Conservation (phyloP, 1,140 invertebrate species). For the Halotydeus destructor region DNA sequence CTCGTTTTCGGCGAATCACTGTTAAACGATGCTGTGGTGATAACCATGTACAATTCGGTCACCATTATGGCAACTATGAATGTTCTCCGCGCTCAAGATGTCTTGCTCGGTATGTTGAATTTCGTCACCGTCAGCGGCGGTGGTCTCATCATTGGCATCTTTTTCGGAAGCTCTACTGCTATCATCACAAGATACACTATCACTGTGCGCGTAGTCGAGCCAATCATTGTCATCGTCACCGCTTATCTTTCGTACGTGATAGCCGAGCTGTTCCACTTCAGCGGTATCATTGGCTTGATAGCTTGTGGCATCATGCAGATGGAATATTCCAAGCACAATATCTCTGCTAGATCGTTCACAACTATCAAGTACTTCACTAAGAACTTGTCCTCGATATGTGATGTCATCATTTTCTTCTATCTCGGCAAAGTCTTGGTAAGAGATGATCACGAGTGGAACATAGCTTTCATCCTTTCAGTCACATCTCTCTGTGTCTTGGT, state of each 20-base stretch:
- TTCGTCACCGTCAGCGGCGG: constrained; percentile 27
- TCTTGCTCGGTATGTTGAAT: constrained; percentile 34
- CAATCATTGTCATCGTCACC: constrained; percentile 34
- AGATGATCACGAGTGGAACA: constrained; percentile 32
- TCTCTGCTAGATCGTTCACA: constrained; percentile 36
- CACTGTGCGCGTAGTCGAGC: constrained; percentile 32
- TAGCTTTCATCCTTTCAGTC: constrained; percentile 33
- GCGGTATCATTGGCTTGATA: constrained; percentile 32
- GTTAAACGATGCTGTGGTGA: constrained; percentile 37
- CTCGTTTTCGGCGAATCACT: constrained; percentile 42
- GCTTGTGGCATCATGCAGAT: constrained; percentile 27
- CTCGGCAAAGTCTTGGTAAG: constrained; percentile 36
- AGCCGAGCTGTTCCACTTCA: constrained; percentile 37
- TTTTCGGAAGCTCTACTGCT: constrained; percentile 34
- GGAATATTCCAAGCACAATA: constrained; percentile 37
- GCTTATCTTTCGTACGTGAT: constrained; percentile 37
- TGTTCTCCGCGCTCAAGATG: constrained; percentile 20
- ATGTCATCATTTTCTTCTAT: constrained; percentile 42
- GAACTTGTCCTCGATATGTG: constrained; percentile 31
- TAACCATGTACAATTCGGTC: constrained; percentile 17
- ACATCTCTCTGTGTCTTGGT: constrained; percentile 33
- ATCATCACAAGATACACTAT: constrained; percentile 37
- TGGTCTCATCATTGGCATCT: constrained; percentile 32
- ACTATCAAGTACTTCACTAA: constrained; percentile 40
- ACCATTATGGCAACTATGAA: not conserved